A percentile compares a stretch with the other conserved stretches of the same genome.
These are phyloP conservation scores for Benitochromis conjunctus DNA, from an alignment of 2,113 vertebrate species.

Conservation along the genomic window DNA sequence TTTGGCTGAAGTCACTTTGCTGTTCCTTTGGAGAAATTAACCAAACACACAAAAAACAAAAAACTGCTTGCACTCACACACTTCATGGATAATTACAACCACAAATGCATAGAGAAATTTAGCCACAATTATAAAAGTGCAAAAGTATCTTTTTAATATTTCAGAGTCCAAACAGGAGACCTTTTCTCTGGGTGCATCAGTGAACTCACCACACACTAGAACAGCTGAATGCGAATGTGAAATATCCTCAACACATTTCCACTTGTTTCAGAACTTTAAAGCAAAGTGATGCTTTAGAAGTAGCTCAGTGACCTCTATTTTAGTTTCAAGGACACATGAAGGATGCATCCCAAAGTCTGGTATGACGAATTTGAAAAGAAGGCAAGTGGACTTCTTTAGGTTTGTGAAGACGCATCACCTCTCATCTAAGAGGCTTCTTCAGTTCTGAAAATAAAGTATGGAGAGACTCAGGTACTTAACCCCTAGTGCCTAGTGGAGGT, in stretches of 20 bases:
- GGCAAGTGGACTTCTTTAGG: background rate
- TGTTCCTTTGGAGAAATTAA: background rate
- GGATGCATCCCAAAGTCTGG: background rate
- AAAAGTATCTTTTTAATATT: background rate
- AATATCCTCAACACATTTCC: background rate
- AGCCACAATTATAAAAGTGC: too few species aligned
- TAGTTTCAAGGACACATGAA: background rate
- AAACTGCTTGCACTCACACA: background rate
- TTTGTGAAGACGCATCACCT: background rate
- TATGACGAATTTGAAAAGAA: background rate
- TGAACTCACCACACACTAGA: background rate
- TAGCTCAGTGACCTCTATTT: background rate
- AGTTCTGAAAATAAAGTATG: background rate
- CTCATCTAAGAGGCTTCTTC: background rate
- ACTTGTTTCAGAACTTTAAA: background rate
- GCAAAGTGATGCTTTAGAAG: background rate
- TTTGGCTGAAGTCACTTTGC: background rate
- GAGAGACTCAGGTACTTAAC: background rate
- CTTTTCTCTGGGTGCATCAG: background rate
- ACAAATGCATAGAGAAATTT: too few species aligned
- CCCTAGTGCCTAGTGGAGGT: background rate
- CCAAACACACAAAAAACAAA: background rate
- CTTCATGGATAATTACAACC: background rate
- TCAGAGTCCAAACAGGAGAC: background rate
- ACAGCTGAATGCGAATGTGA: background rate